A percentile compares a stretch with the other conserved stretches of the same genome.
Evolutionary conservation across 2,113 vertebrate species (phyloP).

Genomic region (Chinchilla lanigera): DNA sequence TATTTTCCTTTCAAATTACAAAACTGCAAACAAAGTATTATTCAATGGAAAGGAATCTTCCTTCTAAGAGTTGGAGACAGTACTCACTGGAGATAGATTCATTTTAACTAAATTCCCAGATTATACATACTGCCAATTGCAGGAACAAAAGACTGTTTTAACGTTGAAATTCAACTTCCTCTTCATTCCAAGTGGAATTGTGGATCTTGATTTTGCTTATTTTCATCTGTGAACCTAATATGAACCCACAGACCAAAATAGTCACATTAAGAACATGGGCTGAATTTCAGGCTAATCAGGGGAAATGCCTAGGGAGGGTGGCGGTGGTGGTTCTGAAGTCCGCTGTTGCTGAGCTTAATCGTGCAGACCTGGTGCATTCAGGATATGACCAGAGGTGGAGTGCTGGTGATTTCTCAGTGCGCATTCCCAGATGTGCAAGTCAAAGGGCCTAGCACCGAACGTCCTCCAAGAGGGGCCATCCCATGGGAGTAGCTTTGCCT

Average conservation of each 20-base stretch:
- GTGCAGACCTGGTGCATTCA: slow-evolving; percentile 59
- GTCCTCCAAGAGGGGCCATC: slow-evolving; percentile 59
- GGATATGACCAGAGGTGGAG: slow-evolving; percentile 61
- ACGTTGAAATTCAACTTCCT: slow-evolving; percentile 51
- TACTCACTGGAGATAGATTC: slow-evolving; percentile 6
- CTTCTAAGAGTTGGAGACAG: neutral
- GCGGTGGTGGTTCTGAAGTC: slow-evolving; percentile 60
- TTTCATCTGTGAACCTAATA: slow-evolving; percentile 80
- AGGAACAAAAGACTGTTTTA: slow-evolving; percentile 43
- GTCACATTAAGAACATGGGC: slow-evolving; percentile 70
- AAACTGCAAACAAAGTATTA: neutral
- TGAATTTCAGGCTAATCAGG: slow-evolving; percentile 80
- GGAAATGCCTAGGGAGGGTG: slow-evolving; percentile 81
- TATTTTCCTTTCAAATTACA: neutral
- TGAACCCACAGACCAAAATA: slow-evolving; percentile 79
- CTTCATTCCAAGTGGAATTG: slow-evolving; percentile 9
- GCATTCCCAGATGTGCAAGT: slow-evolving; percentile 73
- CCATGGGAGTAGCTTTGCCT: slow-evolving; percentile 18
- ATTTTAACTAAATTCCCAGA: slow-evolving; percentile 37
- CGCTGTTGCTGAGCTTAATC: slow-evolving; percentile 69
- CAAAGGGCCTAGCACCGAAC: slow-evolving; percentile 72
- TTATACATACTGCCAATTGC: neutral
- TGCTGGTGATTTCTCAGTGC: slow-evolving; percentile 73
- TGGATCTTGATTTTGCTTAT: slow-evolving; percentile 67
- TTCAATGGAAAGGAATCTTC: slow-evolving; percentile 1